phyloP scores from a whole-genome alignment of 2,113 vertebrate genomes.

The Cottus gobio region DNA sequence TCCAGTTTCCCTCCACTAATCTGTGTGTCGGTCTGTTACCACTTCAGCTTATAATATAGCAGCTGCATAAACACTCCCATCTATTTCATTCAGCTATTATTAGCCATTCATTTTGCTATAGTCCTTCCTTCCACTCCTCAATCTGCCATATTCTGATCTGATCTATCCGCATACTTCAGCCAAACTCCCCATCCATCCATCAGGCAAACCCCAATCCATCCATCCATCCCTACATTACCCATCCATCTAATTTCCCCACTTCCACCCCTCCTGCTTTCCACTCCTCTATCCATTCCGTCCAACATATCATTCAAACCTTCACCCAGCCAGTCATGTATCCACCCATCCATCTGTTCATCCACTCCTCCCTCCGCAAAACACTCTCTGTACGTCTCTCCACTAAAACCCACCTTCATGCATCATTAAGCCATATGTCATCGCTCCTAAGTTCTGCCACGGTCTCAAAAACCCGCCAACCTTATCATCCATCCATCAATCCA shows the following conservation, averaged over 20 bases:
- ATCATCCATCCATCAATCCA: slow-evolving; percentile 47
- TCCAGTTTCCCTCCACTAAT: neutral
- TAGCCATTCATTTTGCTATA: slow-evolving; percentile 17
- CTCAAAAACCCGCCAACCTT: slow-evolving; percentile 46
- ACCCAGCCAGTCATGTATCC: slow-evolving; percentile 2
- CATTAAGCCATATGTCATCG: slow-evolving; percentile 64
- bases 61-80: slow-evolving; percentile 37
- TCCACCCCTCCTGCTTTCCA: neutral
- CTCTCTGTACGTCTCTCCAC: slow-evolving; percentile 34
- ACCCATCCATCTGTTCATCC: slow-evolving; percentile 51
- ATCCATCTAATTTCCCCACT: slow-evolving; percentile 39
- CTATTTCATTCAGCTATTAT: slow-evolving; percentile 36
- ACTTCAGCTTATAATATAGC: slow-evolving; percentile 3
- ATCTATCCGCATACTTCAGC: too few species aligned
- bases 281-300: neutral
- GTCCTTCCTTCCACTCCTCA: slow-evolving; percentile 13
- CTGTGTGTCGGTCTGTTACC: neutral
- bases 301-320: slow-evolving; percentile 29
- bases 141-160: slow-evolving; percentile 30
- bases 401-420: slow-evolving; percentile 71
- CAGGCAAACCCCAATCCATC: neutral
- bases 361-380: slow-evolving; percentile 18
- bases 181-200: too few species aligned
- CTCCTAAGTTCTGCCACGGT: slow-evolving; percentile 22
- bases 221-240: slow-evolving; percentile 6